Conservation (phyloP, 2,113 vertebrate species). For the Caranx melampygus region DNA sequence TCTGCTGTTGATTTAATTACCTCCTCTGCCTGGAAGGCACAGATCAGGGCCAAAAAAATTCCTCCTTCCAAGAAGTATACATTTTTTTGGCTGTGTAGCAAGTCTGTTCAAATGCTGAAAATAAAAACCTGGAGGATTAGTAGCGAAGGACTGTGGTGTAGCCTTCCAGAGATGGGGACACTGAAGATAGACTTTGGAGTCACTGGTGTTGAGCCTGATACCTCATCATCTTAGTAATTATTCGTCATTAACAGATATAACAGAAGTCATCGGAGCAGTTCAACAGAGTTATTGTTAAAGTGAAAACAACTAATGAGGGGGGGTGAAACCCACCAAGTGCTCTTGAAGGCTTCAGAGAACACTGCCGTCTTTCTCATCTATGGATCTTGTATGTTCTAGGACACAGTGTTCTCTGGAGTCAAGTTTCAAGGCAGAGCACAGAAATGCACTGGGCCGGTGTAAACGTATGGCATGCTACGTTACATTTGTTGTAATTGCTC, state of each 20-base stretch:
- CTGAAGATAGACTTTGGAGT: background rate
- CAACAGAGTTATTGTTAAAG: background rate
- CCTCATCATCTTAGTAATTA: background rate
- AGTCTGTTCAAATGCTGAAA: background rate
- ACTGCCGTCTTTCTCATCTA: conserved; percentile 41
- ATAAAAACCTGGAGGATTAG: background rate
- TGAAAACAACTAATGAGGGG: background rate
- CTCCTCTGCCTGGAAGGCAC: background rate
- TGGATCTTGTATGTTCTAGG: conserved; percentile 37
- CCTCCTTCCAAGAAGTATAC: background rate
- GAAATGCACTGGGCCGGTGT: conserved; percentile 29
- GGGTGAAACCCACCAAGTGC: background rate
- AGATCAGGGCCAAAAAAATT: background rate
- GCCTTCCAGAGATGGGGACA: background rate
- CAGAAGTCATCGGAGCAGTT: background rate
- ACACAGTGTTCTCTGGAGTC: conserved; percentile 61
- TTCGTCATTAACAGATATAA: background rate
- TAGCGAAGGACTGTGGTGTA: background rate
- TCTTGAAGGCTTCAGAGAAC: conserved; percentile 32
- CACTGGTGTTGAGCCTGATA: background rate
- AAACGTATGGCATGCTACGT: conserved; percentile 31
- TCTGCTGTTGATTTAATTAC: conserved; percentile 4
- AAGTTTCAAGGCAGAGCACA: conserved; percentile 47
- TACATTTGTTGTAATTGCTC: conserved; percentile 16
- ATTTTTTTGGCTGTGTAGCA: background rate